Conservation (phyloP, 2,113 vertebrate genomes). For the Psephotus haematonotus region DNA sequence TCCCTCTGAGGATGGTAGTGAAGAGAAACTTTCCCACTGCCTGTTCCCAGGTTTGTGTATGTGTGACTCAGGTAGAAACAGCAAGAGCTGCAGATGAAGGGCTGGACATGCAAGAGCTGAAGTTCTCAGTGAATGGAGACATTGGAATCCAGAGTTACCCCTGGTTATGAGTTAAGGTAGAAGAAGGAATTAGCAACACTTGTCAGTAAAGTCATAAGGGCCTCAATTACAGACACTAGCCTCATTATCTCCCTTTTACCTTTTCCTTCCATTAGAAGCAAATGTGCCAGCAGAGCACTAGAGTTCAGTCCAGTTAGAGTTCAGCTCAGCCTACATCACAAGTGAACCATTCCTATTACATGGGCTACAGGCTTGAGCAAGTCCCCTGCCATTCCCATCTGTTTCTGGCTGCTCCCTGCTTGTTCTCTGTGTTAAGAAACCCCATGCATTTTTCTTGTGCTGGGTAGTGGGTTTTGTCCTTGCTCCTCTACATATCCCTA, state of each 20-base stretch:
- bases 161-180: not conserved
- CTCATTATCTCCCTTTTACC: not conserved
- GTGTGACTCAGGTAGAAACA: not conserved
- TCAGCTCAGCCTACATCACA: not conserved
- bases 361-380: not conserved
- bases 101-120: not conserved
- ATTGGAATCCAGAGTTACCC: not conserved
- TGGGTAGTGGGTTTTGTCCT: not conserved
- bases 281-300: not conserved
- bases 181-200: not conserved
- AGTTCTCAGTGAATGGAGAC: not conserved
- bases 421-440: not conserved
- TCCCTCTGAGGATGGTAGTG: not conserved
- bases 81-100: not conserved
- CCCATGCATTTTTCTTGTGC: not conserved
- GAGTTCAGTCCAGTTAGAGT: not conserved
- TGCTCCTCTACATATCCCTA: not conserved
- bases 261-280: not conserved
- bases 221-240: not conserved
- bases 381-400: not conserved
- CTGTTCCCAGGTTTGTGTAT: accelerated
- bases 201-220: not conserved
- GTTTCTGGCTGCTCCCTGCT: not conserved
- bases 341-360: not conserved
- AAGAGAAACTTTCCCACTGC: not conserved